A percentile compares a stretch with the other conserved stretches of the same genome.
Conservation (phyloP, 2,113 vertebrate genomes). For the Maylandia zebra region DNA sequence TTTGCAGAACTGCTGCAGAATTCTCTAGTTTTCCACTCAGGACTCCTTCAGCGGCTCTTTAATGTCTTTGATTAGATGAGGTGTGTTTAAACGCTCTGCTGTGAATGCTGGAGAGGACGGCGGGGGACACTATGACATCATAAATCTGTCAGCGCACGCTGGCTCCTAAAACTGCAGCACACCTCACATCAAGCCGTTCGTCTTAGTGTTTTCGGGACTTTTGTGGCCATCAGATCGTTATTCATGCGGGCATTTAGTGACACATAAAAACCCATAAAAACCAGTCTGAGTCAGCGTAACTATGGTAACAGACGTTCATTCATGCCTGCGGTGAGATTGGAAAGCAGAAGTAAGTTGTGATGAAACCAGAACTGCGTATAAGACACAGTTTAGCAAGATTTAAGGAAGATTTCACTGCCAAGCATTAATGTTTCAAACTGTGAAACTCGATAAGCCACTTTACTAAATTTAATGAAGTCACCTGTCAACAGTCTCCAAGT, state of each 20-base stretch:
- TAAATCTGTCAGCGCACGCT: neutral
- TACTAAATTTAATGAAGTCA: neutral
- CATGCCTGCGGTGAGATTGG: neutral
- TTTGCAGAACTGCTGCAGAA: neutral
- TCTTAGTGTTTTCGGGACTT: neutral
- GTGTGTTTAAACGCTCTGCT: neutral
- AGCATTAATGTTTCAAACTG: neutral
- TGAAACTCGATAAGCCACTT: neutral
- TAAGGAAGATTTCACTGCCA: neutral
- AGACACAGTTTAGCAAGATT: neutral
- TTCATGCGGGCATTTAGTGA: neutral
- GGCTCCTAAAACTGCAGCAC: neutral
- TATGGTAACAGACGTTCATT: neutral
- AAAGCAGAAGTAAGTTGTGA: neutral
- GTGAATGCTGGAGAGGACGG: fast-evolving
- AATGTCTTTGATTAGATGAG: neutral
- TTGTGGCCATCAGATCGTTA: neutral
- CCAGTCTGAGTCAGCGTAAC: neutral
- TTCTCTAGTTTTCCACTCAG: neutral
- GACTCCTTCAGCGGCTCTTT: neutral
- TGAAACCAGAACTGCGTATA: neutral
- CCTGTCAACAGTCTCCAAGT: neutral
- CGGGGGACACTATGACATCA: neutral
- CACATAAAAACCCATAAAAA: neutral
- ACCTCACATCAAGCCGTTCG: neutral